These are phyloP conservation scores for Dermochelys coriacea DNA, from an alignment of 2,797 vertebrate species.

Conservation along the genomic window DNA sequence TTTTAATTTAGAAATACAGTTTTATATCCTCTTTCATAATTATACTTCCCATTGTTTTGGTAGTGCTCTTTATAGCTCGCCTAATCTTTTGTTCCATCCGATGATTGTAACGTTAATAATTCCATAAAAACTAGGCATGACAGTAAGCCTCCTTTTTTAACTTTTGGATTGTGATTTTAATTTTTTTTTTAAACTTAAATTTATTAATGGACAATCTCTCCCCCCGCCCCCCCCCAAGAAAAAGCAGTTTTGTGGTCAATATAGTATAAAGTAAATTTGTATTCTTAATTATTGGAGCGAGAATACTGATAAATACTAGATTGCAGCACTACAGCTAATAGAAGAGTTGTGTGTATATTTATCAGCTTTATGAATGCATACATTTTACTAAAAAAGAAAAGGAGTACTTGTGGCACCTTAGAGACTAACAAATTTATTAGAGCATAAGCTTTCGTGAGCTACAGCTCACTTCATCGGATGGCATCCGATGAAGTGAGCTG, in stretches of 20 bases:
- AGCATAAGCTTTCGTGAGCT: too few species aligned
- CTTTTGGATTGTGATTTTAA: constrained; percentile 28
- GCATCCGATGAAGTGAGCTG: too few species aligned
- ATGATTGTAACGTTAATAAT: constrained; percentile 8
- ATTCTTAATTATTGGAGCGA: neutral
- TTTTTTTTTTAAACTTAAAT: constrained; percentile 10
- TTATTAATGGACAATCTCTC: neutral
- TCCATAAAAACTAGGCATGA: constrained; percentile 20
- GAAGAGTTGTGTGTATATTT: neutral
- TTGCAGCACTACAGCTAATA: neutral
- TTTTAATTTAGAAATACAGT: constrained; percentile 18
- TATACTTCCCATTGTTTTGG: constrained; percentile 22
- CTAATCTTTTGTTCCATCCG: constrained; percentile 56
- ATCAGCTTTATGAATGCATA: neutral
- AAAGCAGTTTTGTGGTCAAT: neutral
- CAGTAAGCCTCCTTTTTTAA: neutral
- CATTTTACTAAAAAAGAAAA: too few species aligned
- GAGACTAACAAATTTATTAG: too few species aligned
- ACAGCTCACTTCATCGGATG: too few species aligned
- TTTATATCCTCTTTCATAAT: constrained; percentile 49
- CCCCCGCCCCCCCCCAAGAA: neutral
- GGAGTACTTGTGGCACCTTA: too few species aligned
- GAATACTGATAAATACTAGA: neutral
- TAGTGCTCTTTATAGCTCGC: constrained; percentile 44
- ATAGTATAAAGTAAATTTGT: neutral